A percentile compares a stretch with the other conserved stretches of the same genome.
phyloP scores from a whole-genome alignment of 2,888 invertebrate species.

The Cephus spinipes region DNA sequence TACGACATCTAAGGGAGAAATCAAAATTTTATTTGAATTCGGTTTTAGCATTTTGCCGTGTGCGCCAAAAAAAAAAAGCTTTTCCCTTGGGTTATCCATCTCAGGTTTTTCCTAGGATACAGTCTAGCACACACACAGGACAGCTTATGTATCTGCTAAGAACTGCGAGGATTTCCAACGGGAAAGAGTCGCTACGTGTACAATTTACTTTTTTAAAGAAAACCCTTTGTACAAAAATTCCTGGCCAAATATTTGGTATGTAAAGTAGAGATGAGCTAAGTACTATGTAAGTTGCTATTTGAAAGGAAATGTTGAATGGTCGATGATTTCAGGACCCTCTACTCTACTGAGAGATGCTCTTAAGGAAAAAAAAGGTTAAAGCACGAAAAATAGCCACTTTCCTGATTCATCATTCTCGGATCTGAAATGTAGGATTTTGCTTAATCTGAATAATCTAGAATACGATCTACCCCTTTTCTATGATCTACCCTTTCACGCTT shows the following conservation, averaged over 20 bases:
- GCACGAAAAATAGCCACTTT: background rate
- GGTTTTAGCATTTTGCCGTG: background rate
- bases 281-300: background rate
- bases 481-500: too few species aligned
- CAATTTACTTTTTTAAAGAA: background rate
- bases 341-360: background rate
- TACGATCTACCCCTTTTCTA: background rate
- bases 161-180: background rate
- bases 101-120: background rate
- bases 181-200: background rate
- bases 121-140: background rate
- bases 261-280: background rate
- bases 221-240: background rate
- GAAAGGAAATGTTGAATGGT: background rate
- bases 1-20: background rate
- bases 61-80: background rate
- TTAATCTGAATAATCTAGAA: background rate
- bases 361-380: background rate
- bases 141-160: background rate
- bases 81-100: background rate
- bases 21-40: background rate
- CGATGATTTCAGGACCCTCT: background rate
- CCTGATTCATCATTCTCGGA: background rate
- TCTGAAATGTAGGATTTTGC: background rate
- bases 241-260: background rate